Evolutionary conservation across 2,888 invertebrate species (phyloP).

Genomic region (Drosophila mercatorum): DNA sequence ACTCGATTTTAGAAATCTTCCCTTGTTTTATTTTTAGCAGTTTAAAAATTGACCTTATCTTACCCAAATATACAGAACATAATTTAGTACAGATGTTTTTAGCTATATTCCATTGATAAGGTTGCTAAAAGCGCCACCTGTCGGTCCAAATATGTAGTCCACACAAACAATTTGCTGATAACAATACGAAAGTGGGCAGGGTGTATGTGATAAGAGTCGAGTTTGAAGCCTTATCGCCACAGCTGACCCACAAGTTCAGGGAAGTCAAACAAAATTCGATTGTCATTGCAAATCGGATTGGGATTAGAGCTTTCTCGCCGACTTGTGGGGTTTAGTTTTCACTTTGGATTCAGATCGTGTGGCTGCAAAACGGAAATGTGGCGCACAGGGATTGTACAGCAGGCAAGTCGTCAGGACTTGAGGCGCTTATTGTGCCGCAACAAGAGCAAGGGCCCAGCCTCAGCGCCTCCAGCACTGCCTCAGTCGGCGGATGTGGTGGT

Average conservation of each 20-base stretch:
- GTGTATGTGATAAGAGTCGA: slow-evolving; percentile 16
- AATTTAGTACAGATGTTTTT: slow-evolving; percentile 4
- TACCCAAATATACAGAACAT: slow-evolving; percentile 21
- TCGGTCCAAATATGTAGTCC: background rate
- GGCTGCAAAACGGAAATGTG: slow-evolving; percentile 34
- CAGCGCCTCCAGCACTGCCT: slow-evolving; percentile 21
- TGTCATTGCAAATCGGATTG: slow-evolving; percentile 10
- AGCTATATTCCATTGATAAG: slow-evolving; percentile 21
- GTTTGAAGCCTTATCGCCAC: slow-evolving; percentile 27
- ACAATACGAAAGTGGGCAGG: slow-evolving; percentile 18
- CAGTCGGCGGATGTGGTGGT: slow-evolving; percentile 90
- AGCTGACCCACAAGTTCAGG: slow-evolving; percentile 34
- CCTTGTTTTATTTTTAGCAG: no score
- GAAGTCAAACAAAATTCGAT: slow-evolving; percentile 14
- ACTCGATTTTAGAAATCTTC: no score
- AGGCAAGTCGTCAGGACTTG: slow-evolving; percentile 46
- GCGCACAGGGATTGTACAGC: slow-evolving; percentile 40
- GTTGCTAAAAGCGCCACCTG: slow-evolving; percentile 44
- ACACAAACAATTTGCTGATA: background rate
- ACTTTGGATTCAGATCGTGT: slow-evolving; percentile 16
- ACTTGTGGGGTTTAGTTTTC: slow-evolving; percentile 39
- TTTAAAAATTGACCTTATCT: slow-evolving; percentile 1
- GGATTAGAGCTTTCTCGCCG: slow-evolving; percentile 13
- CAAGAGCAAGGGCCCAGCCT: background rate
- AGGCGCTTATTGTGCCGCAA: slow-evolving; percentile 11